Evolutionary conservation across 2,797 vertebrate genomes (phyloP).

Genomic region (Xyrichtys novacula): DNA sequence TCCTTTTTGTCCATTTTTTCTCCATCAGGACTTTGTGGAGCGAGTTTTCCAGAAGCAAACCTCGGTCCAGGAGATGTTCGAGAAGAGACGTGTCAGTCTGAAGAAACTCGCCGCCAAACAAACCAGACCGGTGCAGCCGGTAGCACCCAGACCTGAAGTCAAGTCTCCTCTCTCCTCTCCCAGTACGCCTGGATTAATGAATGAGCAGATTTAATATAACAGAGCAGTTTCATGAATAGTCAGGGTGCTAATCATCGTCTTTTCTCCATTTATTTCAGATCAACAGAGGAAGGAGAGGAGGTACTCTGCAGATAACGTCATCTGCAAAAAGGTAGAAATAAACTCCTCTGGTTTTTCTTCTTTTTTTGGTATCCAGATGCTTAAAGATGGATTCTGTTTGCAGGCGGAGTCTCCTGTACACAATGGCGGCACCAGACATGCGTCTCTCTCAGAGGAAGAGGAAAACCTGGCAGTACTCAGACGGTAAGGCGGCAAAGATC

Average conservation of each 20-base stretch:
- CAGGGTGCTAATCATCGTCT: background rate
- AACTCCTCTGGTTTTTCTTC: too few species aligned
- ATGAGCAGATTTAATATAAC: background rate
- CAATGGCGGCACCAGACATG: conserved; percentile 83
- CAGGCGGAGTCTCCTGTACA: conserved; percentile 87
- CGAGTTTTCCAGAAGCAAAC: conserved; percentile 94
- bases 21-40: conserved; percentile 90
- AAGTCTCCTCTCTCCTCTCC: conserved; percentile 91
- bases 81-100: conserved; percentile 92
- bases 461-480: conserved; percentile 94
- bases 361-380: too few species aligned
- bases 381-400: conserved; percentile 14
- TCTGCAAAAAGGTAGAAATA: conserved; percentile 85
- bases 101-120: conserved; percentile 98
- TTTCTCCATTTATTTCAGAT: conserved; percentile 55
- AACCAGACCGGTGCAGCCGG: conserved; percentile 94
- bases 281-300: conserved; percentile 80
- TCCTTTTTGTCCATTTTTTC: background rate
- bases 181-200: conserved; percentile 70
- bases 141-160: conserved; percentile 94
- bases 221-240: background rate
- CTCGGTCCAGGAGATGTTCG: conserved; percentile 96
- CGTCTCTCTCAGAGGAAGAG: conserved; percentile 92
- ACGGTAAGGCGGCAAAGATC: conserved; percentile 83
- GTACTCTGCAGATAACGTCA: conserved; percentile 79